Base-by-base conservation (phyloP, 2,888 invertebrate species). In the Spialia ferax region DNA sequence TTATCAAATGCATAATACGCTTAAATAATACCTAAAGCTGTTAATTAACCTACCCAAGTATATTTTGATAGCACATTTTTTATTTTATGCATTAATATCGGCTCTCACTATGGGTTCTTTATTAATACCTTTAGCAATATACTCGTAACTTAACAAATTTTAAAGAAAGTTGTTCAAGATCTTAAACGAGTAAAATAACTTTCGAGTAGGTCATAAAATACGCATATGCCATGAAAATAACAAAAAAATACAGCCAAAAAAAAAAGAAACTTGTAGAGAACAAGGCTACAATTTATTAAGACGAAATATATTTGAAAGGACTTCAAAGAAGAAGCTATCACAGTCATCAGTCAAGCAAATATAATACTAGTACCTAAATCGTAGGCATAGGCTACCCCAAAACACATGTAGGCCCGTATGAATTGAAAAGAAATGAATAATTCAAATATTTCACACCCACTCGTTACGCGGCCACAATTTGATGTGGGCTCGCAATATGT, bases 381-480 rank as follows among this genome's bases (percentile, higher is more conserved):
- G 42, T 15, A 6, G 42, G 42, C 42, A 42, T 15, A 42, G 42
- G 15, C 42, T 42, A 42, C 42, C n/a, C 42, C 15, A 42, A 15
- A 42, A 8, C n/a, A 42, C 6, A 42, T 42, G 66, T 63, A 70
- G n/a, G 42, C 63, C 61, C 1, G n/a, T 74, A 69, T 45, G 63
- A 74, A 73, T 75, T 70, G 74, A 73, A 71, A 70, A 60, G 78
- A 59, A 61, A 73, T 77, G 76, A 75, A 76, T 77, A 68, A 77
- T 77, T 75, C 76, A 77, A 54, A 66, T 60, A 66, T 66, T 66
- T 66, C 60, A 29, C 54, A 6, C 60, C 23, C 60, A 80, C 81
- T 81, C 48, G 66, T 66, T 60, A 60, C 23, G 54, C 52, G 50
- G 52, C 38, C 54, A 20, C 42, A 60, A 66, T 66, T 66, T 65